Conservation (phyloP, 2,113 vertebrate species). For the Cyprinodon brontotheroides region DNA sequence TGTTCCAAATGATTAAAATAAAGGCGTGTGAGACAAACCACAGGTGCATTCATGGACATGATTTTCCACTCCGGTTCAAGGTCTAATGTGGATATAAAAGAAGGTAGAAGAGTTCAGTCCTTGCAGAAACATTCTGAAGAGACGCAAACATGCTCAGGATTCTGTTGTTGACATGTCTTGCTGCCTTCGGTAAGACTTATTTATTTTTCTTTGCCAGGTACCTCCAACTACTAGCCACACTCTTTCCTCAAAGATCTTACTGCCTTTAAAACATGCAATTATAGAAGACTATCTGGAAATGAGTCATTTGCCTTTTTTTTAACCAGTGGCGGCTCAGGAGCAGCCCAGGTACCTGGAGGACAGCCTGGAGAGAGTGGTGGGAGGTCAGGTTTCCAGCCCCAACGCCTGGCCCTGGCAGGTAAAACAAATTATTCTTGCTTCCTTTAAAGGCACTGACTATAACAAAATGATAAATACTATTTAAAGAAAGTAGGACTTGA, state of each 20-base stretch:
- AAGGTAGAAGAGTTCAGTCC: neutral
- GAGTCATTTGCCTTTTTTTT: neutral
- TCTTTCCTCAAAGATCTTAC: neutral
- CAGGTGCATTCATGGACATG: conserved; percentile 45
- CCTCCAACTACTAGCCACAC: neutral
- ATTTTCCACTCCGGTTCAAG: conserved; percentile 34
- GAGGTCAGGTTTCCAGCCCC: conserved; percentile 72
- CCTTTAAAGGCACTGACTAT: neutral
- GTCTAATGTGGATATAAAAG: conserved; percentile 62
- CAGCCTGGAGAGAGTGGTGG: conserved; percentile 77
- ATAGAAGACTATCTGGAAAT: conserved; percentile 1
- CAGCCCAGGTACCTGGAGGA: conserved; percentile 68
- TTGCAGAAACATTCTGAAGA: conserved; percentile 23
- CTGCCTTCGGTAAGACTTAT: conserved; percentile 62
- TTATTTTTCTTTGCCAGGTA: neutral
- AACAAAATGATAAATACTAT: neutral
- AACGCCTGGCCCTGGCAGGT: conserved; percentile 89
- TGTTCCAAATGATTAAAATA: conserved; percentile 32
- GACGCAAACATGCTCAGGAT: conserved; percentile 79
- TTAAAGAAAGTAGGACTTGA: neutral
- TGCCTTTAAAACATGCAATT: neutral
- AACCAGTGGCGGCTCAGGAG: conserved; percentile 68
- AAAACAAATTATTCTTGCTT: conserved; percentile 3
- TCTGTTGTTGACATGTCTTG: conserved; percentile 72
- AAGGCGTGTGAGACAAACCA: conserved; percentile 49